Evolutionary conservation across 2,888 invertebrate species (phyloP).

Genomic region (Melolontha melolontha): DNA sequence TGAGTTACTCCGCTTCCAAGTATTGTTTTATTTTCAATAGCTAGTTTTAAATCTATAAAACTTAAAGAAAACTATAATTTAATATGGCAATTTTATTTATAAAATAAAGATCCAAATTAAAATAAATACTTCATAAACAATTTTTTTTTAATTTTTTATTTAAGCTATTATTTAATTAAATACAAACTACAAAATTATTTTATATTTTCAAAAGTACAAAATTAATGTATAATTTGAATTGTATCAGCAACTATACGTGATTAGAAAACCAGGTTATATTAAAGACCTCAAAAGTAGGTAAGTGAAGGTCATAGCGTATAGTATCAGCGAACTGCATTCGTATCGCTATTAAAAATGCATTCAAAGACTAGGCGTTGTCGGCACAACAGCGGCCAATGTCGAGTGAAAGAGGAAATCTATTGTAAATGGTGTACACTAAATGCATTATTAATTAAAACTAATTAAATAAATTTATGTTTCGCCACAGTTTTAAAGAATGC

Average conservation of each 20-base stretch:
- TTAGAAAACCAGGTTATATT: slow-evolving; percentile 1
- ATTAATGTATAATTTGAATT: not conserved
- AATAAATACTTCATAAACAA: too few relatives aligned
- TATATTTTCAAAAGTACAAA: too few relatives aligned
- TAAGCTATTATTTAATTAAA: too few relatives aligned
- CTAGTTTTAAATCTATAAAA: too few relatives aligned
- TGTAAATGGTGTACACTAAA: not conserved
- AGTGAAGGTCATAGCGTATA: slow-evolving; percentile 12
- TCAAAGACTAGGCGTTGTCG: slow-evolving; percentile 39
- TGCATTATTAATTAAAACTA: slow-evolving; percentile 10
- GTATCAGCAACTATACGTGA: not conserved
- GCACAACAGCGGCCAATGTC: slow-evolving; percentile 39
- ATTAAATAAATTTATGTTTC: slow-evolving; percentile 11
- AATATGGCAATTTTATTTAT: too few relatives aligned
- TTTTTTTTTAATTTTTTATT: too few relatives aligned
- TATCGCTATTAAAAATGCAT: slow-evolving; percentile 35
- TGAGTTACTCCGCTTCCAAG: too few relatives aligned
- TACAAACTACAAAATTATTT: too few relatives aligned
- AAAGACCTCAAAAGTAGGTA: slow-evolving; percentile 1
- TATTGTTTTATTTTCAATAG: too few relatives aligned
- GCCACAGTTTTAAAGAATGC: not conserved
- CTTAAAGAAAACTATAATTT: too few relatives aligned
- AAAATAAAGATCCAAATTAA: too few relatives aligned
- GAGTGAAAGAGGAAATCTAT: slow-evolving; percentile 41
- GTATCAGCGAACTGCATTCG: not conserved